Evolutionary conservation across 2,113 vertebrate species (phyloP), one percentile per base, ranked within the genome.

Genomic region (Anarhynchus alexandrinus): DNA sequence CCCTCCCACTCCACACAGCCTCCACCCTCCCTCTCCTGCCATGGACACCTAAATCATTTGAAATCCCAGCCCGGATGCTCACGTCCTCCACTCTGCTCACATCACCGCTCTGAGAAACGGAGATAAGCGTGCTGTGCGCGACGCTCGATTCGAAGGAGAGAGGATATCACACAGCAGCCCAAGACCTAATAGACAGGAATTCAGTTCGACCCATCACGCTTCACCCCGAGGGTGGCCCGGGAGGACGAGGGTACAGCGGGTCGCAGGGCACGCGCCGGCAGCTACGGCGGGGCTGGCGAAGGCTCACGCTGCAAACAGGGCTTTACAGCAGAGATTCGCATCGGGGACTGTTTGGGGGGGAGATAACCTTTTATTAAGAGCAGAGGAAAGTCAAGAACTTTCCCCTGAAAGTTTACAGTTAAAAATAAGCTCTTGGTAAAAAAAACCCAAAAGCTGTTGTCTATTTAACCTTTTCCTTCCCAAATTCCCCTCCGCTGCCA

Each of bases 251-350:
- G 45, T 36, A 42, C 4, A 11, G 11, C 0, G 5, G 62, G 3
- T 3, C 12, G 5, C 18, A 49, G 72, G 32, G 55, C 70, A 18
- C 15, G 8, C 1, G 1, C 2, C 5, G 52, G 72, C 54, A 55
- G 40, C 40, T n/a, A 4, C 18, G 2, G 3, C 0, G 5, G 26
- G 34, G 61, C 52, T 40, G 71, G 11, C 0, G 17, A 52, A 23
- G 55, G 65, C 47, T 74, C 22, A 4, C 6, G 11, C 34, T 66
- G 79, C 62, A 20, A 84, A 65, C 36, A 49, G 57, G 22, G 77
- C 27, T 42, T 11, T 12, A 52, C 3, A 42, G 45, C 26, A 36
- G 69, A 58, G 77, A 36, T n/a, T 36, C 10, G 3, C 49, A 18
- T 36, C 1, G 2, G 36, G 74, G 57, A 3, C 52, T 29, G 57